phyloP scores from a whole-genome alignment of 2,888 invertebrate species.

The Acrobasis suavella region DNA sequence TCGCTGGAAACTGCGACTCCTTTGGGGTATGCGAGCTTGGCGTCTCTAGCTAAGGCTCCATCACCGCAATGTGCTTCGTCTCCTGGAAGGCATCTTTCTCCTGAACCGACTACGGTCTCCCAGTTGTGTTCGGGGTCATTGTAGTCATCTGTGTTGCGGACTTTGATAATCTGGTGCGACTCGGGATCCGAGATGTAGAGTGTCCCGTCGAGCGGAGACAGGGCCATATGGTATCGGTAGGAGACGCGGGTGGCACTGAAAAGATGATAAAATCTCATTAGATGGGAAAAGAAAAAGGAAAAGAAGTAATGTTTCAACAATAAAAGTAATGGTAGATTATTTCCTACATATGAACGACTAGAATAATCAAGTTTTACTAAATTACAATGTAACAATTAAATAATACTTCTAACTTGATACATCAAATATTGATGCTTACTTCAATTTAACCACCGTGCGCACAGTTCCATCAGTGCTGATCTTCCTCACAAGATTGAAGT shows the following conservation, averaged over 20 bases:
- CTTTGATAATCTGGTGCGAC: slow-evolving; percentile 95
- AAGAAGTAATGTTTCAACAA: no score
- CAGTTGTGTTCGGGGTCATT: slow-evolving; percentile 95
- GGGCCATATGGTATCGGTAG: slow-evolving; percentile 97
- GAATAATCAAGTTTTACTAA: no score
- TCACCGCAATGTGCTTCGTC: slow-evolving; percentile 98
- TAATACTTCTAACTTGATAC: no score
- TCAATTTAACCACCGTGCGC: slow-evolving; percentile 89
- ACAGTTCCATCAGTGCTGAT: slow-evolving; percentile 93
- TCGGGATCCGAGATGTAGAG: slow-evolving; percentile 98
- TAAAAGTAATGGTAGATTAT: no score
- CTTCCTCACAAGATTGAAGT: slow-evolving; percentile 95
- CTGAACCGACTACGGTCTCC: slow-evolving; percentile 97
- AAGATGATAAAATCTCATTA: slow-evolving; percentile 22
- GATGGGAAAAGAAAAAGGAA: neutral
- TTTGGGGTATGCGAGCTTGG: slow-evolving; percentile 97
- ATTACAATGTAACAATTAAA: no score
- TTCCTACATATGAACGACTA: no score
- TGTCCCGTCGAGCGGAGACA: slow-evolving; percentile 96
- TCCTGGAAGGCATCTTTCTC: slow-evolving; percentile 95
- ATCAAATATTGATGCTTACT: slow-evolving; percentile 80
- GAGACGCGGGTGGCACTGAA: slow-evolving; percentile 95
- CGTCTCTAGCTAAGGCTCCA: slow-evolving; percentile 94
- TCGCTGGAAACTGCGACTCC: slow-evolving; percentile 97
- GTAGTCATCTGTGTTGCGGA: slow-evolving; percentile 91